A percentile compares a stretch with the other conserved stretches of the same genome.
phyloP scores from a whole-genome alignment of 2,113 vertebrate species.

The Rhinolophus sinicus region DNA sequence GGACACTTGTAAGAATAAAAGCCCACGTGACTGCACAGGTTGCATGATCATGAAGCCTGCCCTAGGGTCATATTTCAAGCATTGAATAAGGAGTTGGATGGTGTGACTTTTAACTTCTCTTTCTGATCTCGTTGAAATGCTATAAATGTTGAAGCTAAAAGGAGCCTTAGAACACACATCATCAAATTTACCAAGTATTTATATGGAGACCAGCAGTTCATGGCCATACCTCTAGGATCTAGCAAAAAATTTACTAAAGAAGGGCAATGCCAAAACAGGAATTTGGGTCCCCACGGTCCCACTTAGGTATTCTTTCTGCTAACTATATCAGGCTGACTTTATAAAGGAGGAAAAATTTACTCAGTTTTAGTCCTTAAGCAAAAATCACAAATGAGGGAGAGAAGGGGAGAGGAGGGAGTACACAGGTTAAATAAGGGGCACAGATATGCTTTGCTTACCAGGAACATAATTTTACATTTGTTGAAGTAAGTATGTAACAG shows the following conservation, averaged over 20 bases:
- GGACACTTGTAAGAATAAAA: too few species aligned
- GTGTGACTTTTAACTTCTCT: not conserved
- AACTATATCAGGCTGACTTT: not conserved
- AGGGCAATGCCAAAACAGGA: not conserved
- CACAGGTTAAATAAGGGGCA: not conserved
- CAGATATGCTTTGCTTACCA: not conserved
- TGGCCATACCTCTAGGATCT: not conserved
- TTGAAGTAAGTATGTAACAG: not conserved
- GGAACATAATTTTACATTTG: not conserved
- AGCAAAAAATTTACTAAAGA: not conserved
- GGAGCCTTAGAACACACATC: not conserved
- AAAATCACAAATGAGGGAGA: not conserved
- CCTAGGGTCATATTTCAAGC: not conserved
- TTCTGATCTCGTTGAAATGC: not conserved
- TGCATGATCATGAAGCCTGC: not conserved
- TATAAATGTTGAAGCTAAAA: not conserved
- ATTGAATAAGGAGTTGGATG: not conserved
- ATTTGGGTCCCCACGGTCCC: not conserved
- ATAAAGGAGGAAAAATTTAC: not conserved
- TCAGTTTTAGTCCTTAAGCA: not conserved
- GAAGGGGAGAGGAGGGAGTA: too few species aligned
- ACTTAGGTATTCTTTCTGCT: not conserved
- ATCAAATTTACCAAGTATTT: not conserved
- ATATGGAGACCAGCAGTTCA: not conserved
- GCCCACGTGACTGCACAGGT: accelerated